phyloP scores from a whole-genome alignment of 1,140 invertebrate species.

The Matsumurasca onukii region DNA sequence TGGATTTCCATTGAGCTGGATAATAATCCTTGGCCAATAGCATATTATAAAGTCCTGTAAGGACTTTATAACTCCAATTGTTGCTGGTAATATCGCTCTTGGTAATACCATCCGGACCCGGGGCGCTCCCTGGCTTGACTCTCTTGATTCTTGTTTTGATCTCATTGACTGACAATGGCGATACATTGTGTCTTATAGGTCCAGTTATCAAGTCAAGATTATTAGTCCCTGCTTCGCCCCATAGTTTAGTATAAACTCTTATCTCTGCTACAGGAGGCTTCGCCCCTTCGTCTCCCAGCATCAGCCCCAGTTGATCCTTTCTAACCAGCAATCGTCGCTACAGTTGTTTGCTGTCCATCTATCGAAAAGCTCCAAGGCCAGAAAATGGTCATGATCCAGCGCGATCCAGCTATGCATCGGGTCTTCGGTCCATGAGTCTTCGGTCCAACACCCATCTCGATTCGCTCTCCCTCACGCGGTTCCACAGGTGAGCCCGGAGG shows the following conservation, averaged over 20 bases:
- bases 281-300: neutral
- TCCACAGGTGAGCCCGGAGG: neutral
- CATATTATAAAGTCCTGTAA: neutral
- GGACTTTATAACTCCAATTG: neutral
- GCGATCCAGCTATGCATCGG: neutral
- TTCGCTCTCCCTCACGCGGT: neutral
- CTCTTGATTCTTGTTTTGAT: neutral
- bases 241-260: neutral
- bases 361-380: neutral
- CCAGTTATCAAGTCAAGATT: too few species aligned
- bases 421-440: neutral
- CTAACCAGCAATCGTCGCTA: neutral
- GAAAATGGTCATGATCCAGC: neutral
- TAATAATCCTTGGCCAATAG: neutral
- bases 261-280: neutral
- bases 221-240: neutral
- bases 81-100: neutral
- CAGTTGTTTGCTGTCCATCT: neutral
- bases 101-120: constrained; percentile 4
- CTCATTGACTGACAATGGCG: neutral
- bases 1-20: too few species aligned
- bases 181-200: neutral
- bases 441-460: too few species aligned
- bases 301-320: neutral
- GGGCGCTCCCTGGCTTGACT: neutral